Evolutionary conservation across 2,113 vertebrate genomes (phyloP), one percentile per base, ranked within the genome.

Genomic region (Cyprichromis sp.): DNA sequence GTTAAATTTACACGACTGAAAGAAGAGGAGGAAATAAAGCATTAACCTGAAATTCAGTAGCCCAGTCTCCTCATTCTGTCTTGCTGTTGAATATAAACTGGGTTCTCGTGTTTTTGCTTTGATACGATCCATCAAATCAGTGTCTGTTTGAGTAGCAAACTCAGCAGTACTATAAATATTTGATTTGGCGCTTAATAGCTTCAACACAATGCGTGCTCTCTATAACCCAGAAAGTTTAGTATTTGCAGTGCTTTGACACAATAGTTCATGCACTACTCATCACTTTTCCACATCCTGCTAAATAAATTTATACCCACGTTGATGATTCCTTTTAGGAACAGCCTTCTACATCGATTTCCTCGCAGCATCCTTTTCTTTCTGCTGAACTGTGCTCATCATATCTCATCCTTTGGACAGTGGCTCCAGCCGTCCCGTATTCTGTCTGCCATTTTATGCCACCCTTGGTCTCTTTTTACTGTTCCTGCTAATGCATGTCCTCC

Each of bases 401-500:
- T 81, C 82, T 95, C 90, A 91, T 91, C 66, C 76, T 61, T 6
- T 17, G 83, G 93, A 91, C 93, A 86, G 79, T 82, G 94, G 93
- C 94, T 94, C 92, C 94, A 91, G 91, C 9, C 78, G 9, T 87
- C 12, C 59, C 4, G 7, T 57, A 8, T 78, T 54, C 83, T 29
- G 86, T 87, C 93, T 94, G 85, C 87, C 57, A 45, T 87, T 93
- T 92, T 87, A 91, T 90, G 82, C 63, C 47, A 73, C 80, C 29
- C 26, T 82, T 76, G 53, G 86, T 82, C 11, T 81, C 26, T 55
- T 91, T 94, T 89, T 82, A 90, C 10, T 55, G 73, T 83, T 36
- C 34, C 80, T 29, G 86, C 85, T 89, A 85, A 92, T 92, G 89
- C 85, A 29, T 84, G 45, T 50, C 84, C 36, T 53, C 61, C 36